Evolutionary conservation across 2,113 vertebrate species (phyloP).

Genomic region (Brachyhypopomus gauderio): DNA sequence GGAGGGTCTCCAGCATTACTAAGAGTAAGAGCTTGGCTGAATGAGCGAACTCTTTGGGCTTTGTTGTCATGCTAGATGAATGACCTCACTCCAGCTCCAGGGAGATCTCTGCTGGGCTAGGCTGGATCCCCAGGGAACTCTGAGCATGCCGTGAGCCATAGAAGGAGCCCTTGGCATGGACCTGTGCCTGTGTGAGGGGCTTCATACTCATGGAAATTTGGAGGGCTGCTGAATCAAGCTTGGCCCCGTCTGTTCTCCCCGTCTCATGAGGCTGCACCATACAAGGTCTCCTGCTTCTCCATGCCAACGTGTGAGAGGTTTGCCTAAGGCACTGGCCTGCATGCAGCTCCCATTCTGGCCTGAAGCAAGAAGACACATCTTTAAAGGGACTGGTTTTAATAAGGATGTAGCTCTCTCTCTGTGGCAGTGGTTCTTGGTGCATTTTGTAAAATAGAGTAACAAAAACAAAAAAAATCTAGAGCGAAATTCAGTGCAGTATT

Average conservation of each 20-base stretch:
- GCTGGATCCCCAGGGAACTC: constrained; percentile 57
- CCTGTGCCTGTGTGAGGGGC: constrained; percentile 63
- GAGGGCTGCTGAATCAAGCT: constrained; percentile 73
- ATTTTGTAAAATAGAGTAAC: constrained; percentile 6
- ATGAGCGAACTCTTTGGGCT: constrained; percentile 23
- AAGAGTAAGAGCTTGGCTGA: constrained; percentile 36
- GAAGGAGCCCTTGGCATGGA: constrained; percentile 61
- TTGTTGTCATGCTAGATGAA: constrained; percentile 67
- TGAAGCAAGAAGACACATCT: constrained; percentile 54
- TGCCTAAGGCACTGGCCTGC: not conserved
- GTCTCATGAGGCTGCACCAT: constrained; percentile 59
- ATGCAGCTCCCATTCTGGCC: no score
- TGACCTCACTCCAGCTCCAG: constrained; percentile 70
- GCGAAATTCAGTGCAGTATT: constrained; percentile 52
- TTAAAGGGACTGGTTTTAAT: constrained; percentile 66
- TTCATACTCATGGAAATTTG: constrained; percentile 72
- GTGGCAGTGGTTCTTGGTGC: constrained; percentile 25
- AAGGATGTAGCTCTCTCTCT: constrained; percentile 49
- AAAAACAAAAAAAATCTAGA: constrained; percentile 23
- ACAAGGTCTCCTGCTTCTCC: constrained; percentile 37
- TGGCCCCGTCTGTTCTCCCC: constrained; percentile 79
- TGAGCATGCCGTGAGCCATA: constrained; percentile 50
- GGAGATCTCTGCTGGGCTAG: constrained; percentile 61
- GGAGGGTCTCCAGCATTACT: constrained; percentile 43
- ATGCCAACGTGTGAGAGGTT: constrained; percentile 57